phyloP scores from a whole-genome alignment of 1,140 invertebrate species.

The Matsumurasca onukii region DNA sequence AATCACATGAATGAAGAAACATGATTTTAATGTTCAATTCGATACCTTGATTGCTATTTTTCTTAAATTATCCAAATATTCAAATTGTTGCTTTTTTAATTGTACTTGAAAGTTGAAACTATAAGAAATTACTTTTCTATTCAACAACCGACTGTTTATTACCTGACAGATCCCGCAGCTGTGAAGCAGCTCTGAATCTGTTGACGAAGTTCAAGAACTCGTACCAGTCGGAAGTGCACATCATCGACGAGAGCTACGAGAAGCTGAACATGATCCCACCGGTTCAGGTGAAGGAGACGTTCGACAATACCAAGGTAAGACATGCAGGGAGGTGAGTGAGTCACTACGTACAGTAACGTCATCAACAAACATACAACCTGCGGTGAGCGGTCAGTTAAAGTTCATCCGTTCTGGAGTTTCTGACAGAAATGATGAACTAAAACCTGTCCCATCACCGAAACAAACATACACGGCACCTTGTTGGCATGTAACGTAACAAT shows the following conservation, averaged over 20 bases:
- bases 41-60: too few species aligned
- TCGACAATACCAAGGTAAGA: constrained; percentile 78
- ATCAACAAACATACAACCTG: not conserved
- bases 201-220: constrained; percentile 85
- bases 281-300: constrained; percentile 66
- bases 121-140: too few species aligned
- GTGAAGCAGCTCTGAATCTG: constrained; percentile 81
- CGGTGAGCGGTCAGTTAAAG: too few species aligned
- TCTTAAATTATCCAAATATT: too few species aligned
- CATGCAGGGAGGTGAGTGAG: constrained; percentile 8
- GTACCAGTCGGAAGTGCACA: constrained; percentile 82
- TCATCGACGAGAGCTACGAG: constrained; percentile 77
- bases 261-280: constrained; percentile 71
- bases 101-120: too few species aligned
- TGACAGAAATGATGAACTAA: too few species aligned
- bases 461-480: not conserved
- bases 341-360: not conserved
- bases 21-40: too few species aligned
- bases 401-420: too few species aligned
- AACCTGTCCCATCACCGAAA: too few species aligned
- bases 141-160: constrained; percentile 15
- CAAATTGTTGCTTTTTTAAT: too few species aligned
- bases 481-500: not conserved
- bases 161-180: constrained; percentile 70
- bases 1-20: too few species aligned